Evolutionary conservation across 2,797 vertebrate genomes (phyloP), one percentile per base, ranked within the genome.

Genomic region (Paramormyrops hopkinsi): DNA sequence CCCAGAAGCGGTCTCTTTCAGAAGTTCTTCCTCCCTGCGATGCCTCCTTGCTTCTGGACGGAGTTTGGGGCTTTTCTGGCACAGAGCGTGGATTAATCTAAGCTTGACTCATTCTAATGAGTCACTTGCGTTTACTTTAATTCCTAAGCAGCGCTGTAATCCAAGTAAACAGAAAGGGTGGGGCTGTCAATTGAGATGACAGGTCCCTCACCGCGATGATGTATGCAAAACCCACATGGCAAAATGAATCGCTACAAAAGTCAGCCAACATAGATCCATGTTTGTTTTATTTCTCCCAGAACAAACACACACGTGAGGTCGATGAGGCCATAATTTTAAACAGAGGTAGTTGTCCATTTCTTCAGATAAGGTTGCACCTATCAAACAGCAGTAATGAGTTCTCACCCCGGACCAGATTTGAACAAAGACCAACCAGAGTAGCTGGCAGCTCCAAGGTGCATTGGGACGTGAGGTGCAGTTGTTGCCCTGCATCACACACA

Each of bases 121-220:
- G 82, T 51, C 48, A 51, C 22, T 84, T 19, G 37, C 44, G n/a
- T 83, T 22, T 84, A 84, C n/a, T 84, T 84, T 48, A 48, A 84
- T 79, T 79, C 73, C 73, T 25, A 84, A 48, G 22, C 44, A 84
- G 82, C 50, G 19, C 65, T 56, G 50, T 88, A 41, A 88, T 50
- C 33, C 85, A 87, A 87, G 85, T 86, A 86, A 86, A 51, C 48
- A 86, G 79, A 33, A 79, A 51, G 48, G 37, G 25, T 54, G 73
- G 51, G 29, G 48, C 41, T 88, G 46, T 14, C 51, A 44, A 37
- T 22, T 82, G 51, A 59, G 51, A 37, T 82, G 29, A 88, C 59
- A n/a, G 44, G 59, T 33, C 22, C 62, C 46, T 22, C 59, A 19
- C 59, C 33, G 22, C 8, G 59, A 46, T 73, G 44, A 17, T 17